Percentiles rank a stretch among this genome's conserved stretches.
Conservation (phyloP, 2,797 vertebrate species). For the Luscinia luscinia region DNA sequence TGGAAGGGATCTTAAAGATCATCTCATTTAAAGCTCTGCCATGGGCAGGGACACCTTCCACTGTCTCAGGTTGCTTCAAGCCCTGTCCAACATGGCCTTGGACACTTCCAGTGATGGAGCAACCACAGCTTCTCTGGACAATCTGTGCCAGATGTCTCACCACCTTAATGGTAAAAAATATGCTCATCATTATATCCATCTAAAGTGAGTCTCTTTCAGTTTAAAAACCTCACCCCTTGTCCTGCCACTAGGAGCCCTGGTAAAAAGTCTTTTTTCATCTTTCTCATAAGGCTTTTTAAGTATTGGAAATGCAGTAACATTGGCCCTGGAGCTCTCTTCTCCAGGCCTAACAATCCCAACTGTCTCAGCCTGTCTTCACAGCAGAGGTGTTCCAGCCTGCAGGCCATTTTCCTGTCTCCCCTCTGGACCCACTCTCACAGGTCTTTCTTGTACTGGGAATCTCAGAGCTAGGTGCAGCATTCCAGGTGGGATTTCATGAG, state of each 20-base stretch:
- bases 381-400: background rate
- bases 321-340: background rate
- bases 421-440: background rate
- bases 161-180: background rate
- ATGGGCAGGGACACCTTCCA: background rate
- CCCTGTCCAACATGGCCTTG: background rate
- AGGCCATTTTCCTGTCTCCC: background rate
- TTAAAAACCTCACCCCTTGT: background rate
- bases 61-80: background rate
- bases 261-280: background rate
- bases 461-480: background rate
- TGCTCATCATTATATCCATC: background rate
- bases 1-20: background rate
- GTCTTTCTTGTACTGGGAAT: background rate
- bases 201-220: background rate
- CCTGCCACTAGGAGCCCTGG: accelerated
- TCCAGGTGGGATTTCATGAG: background rate
- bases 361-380: background rate
- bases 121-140: background rate
- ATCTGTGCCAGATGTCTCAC: background rate
- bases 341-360: background rate
- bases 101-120: background rate
- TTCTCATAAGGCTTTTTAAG: background rate
- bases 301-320: background rate
- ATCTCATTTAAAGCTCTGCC: background rate